These are phyloP conservation scores for Mesoligia furuncula DNA, from an alignment of 2,888 invertebrate species.

Conservation along the genomic window DNA sequence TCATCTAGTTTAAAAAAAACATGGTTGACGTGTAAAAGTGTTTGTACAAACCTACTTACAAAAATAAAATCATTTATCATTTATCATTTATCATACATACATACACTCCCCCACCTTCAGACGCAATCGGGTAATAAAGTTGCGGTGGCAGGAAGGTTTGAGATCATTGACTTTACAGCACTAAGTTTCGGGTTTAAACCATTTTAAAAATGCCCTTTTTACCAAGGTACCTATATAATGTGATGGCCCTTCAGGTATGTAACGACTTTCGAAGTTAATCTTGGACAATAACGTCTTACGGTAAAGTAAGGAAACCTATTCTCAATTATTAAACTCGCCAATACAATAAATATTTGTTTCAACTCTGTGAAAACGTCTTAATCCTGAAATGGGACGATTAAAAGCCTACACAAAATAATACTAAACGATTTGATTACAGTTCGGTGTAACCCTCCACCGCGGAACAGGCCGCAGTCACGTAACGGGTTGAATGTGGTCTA, in stretches of 20 bases:
- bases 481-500: conserved; percentile 65
- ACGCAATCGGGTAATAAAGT: too few relatives aligned
- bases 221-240: too few relatives aligned
- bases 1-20: too few relatives aligned
- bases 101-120: too few relatives aligned
- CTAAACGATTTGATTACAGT: conserved; percentile 15
- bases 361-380: background rate
- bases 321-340: background rate
- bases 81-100: too few relatives aligned
- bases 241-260: too few relatives aligned
- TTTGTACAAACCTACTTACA: too few relatives aligned
- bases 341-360: background rate
- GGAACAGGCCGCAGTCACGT: conserved; percentile 64
- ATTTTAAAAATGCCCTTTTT: background rate
- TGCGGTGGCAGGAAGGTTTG: background rate
- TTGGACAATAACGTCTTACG: too few relatives aligned
- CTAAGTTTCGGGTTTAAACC: background rate
- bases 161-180: background rate
- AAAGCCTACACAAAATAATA: background rate
- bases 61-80: too few relatives aligned
- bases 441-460: conserved; percentile 35
- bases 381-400: background rate
- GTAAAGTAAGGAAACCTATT: background rate
- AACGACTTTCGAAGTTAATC: background rate
- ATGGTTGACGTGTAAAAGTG: too few relatives aligned